A percentile compares a stretch with the other conserved stretches of the same genome.
Conservation (phyloP, 2,113 vertebrate genomes). For the Muntiacus muntjak region DNA sequence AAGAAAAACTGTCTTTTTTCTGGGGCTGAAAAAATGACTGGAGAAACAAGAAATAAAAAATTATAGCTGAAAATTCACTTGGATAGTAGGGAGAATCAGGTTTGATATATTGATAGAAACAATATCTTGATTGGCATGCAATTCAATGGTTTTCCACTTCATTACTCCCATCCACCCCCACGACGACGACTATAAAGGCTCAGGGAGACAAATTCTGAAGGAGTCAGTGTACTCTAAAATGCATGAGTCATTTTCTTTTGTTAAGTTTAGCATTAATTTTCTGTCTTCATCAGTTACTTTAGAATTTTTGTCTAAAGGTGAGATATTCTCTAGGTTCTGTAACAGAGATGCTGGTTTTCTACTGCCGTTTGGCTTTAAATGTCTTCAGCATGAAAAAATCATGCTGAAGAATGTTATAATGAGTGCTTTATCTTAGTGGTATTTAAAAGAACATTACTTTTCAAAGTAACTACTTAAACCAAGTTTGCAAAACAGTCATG, state of each 20-base stretch:
- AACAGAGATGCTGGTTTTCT: constrained; percentile 26
- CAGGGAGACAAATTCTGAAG: background rate
- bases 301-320: constrained; percentile 28
- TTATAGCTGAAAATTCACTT: background rate
- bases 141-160: background rate
- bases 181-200: background rate
- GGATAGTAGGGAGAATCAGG: background rate
- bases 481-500: background rate
- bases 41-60: background rate
- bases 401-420: background rate
- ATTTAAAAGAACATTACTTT: constrained; percentile 10
- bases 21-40: background rate
- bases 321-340: background rate
- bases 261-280: constrained; percentile 42
- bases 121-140: background rate
- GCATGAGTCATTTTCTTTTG: constrained; percentile 25
- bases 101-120: background rate
- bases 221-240: background rate
- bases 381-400: background rate
- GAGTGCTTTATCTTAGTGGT: background rate
- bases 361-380: constrained; percentile 25
- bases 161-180: background rate
- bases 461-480: constrained; percentile 31
- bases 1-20: background rate
- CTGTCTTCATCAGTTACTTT: background rate